Base-by-base conservation (phyloP, 2,888 invertebrate species). In the Parthenolecanium corni region DNA sequence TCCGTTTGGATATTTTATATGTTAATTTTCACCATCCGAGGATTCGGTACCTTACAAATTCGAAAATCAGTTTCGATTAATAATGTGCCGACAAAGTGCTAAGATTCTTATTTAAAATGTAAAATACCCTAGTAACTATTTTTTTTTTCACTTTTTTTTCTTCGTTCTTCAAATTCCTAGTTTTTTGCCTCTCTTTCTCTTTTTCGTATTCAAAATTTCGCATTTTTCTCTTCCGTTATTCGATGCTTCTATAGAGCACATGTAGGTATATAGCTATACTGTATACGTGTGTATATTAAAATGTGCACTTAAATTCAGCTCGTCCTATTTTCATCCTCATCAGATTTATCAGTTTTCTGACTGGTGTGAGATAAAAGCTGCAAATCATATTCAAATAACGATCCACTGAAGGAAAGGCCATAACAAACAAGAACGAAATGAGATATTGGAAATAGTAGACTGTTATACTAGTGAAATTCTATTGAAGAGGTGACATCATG, bases 251-350 rank as follows among this genome's bases (percentile, higher is more conserved):
- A 9, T 31, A 31, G 9, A n/a, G n/a, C n/a, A n/a, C n/a, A n/a
- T n/a, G n/a, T n/a, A n/a, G n/a, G n/a, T n/a, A n/a, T n/a, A n/a
- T n/a, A n/a, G n/a, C n/a, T n/a, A n/a, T n/a, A n/a, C n/a, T n/a
- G n/a, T n/a, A 31, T 31, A 31, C 31, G 4, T 31, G 31, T 9
- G 31, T 9, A 31, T 9, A 31, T 31, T 31, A 31, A n/a, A n/a
- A n/a, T 31, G 4, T 31, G 9, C 20, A 14, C 20, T 9, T 21
- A 49, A 49, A 49, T 49, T 23, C 49, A 21, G 49, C 14, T 12
- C 23, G 49, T 31, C 49, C 49, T 49, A 49, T 49, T 49, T 49
- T 21, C 52, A 52, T 52, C 9, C 16, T 52, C 52, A 52, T n/a
- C n/a, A n/a, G n/a, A n/a, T n/a, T n/a, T n/a, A n/a, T n/a, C n/a